Evolutionary conservation across 2,797 vertebrate species (phyloP), one percentile per base, ranked within the genome.

Genomic region (Hemibagrus guttatus): DNA sequence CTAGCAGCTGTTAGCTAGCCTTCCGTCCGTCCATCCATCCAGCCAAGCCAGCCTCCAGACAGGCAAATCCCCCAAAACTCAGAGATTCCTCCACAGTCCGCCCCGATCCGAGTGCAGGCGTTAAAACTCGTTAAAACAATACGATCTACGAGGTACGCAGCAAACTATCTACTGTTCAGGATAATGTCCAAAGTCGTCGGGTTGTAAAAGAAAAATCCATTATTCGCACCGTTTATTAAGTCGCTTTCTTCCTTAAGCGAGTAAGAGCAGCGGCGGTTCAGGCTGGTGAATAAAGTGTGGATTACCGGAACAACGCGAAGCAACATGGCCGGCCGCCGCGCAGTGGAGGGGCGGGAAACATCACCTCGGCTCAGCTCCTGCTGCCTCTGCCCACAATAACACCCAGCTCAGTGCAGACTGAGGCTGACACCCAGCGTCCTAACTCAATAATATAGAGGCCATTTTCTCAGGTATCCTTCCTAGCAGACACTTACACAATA

Each of bases 241-340:
- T 59, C 87, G 69, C 85, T 90, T 52, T 84, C 85, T 87, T 87
- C 28, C 89, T 90, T 31, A 84, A 89, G 89, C 91, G 74, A 58
- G 90, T 87, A 92, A 91, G 86, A 85, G 66, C 88, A 87, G 89
- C 90, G 88, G 85, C 46, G 42, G 84, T 84, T 88, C 89, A 66
- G 84, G 87, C 61, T 88, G 87, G 12, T 66, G 80, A 63, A 82
- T 82, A 82, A 82, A 66, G 80, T 82, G 92, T 92, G 91, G 93
- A 92, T 95, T 95, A 95, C 96, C 96, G 96, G 96, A 96, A 96
- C 95, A 95, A 93, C 93, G 93, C 94, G 84, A 93, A 74, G 93
- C 93, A 96, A 96, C 95, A 96, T 96, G 95, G 95, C 95, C 93
- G 95, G 95, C 93, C 82, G 94, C 93, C 93, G 89, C 90, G 59